A percentile compares a stretch with the other conserved stretches of the same genome.
Conservation (phyloP, 35 echinoderm and acorn worm species). For the Chiridota heheva region DNA sequence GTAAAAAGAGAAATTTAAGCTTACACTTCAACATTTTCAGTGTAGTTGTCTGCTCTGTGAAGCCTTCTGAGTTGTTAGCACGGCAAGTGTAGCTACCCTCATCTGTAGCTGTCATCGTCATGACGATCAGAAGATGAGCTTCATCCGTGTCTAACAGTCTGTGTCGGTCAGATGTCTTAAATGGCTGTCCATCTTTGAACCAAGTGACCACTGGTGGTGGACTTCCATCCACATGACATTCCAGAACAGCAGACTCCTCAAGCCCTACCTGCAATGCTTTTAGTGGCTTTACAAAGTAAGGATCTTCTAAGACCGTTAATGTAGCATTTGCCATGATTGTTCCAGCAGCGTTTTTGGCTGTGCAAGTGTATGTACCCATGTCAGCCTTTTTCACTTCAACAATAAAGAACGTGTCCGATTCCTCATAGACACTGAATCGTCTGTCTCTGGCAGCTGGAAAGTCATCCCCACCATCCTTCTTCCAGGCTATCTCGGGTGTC, state of each 20-base stretch:
- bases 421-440: slow-evolving; percentile 66
- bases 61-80: slow-evolving; percentile 58
- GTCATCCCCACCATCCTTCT: slow-evolving; percentile 89
- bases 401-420: slow-evolving; percentile 86
- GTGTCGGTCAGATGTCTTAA: slow-evolving; percentile 49
- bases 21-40: slow-evolving; percentile 16
- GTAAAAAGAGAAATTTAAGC: too few relatives aligned
- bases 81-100: slow-evolving; percentile 73
- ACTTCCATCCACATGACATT: slow-evolving; percentile 70
- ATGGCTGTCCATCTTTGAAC: slow-evolving; percentile 59
- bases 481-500: slow-evolving; percentile 86
- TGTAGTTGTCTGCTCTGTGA: slow-evolving; percentile 33
- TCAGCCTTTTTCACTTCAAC: slow-evolving; percentile 58
- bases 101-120: slow-evolving; percentile 43
- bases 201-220: slow-evolving; percentile 72
- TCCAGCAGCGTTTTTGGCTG: slow-evolving; percentile 80
- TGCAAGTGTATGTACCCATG: slow-evolving; percentile 92
- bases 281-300: slow-evolving; percentile 51
- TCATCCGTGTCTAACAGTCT: slow-evolving; percentile 46
- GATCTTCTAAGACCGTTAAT: slow-evolving; percentile 75
- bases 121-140: slow-evolving; percentile 70
- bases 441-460: slow-evolving; percentile 88
- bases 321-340: slow-evolving; percentile 89
- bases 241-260: slow-evolving; percentile 66
- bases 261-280: slow-evolving; percentile 39